Conservation (phyloP, 35 echinoderm and acorn worm species). For the Ophiothrix spiculata region DNA sequence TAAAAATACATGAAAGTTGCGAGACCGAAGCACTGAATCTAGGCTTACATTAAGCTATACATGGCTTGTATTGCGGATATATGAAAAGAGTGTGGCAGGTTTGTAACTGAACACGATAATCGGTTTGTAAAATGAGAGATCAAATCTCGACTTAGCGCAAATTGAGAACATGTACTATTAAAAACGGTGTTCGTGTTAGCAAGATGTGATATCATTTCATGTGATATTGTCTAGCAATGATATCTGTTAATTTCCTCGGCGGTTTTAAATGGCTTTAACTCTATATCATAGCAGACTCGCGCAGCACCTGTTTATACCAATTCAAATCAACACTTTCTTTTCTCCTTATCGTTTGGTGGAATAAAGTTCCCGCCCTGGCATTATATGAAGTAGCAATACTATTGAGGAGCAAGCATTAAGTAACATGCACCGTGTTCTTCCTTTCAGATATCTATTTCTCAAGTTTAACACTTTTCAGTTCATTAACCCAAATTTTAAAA, state of each 20-base stretch:
- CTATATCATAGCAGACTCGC: neutral
- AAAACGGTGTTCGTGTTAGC: neutral
- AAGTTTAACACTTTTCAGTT: too few relatives aligned
- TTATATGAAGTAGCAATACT: too few relatives aligned
- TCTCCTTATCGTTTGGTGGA: too few relatives aligned
- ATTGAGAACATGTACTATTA: slow-evolving; percentile 16
- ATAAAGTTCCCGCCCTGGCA: too few relatives aligned
- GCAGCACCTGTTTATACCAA: neutral
- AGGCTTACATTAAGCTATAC: neutral
- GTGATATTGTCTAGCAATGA: neutral
- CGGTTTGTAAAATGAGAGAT: slow-evolving; percentile 7
- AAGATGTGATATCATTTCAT: neutral
- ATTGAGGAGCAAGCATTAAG: too few relatives aligned
- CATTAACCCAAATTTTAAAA: too few relatives aligned
- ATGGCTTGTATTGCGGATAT: neutral
- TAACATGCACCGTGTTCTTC: too few relatives aligned
- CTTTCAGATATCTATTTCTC: too few relatives aligned
- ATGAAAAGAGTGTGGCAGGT: neutral
- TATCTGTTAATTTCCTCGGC: slow-evolving; percentile 1
- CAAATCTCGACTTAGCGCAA: slow-evolving; percentile 12
- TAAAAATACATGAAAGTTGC: slow-evolving; percentile 3
- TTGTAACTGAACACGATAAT: neutral
- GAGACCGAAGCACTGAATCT: too few relatives aligned
- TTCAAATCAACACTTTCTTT: too few relatives aligned
- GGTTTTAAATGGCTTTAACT: slow-evolving; percentile 15